Conservation (phyloP, 2,888 invertebrate genomes). For the Zele albiditarsus region DNA sequence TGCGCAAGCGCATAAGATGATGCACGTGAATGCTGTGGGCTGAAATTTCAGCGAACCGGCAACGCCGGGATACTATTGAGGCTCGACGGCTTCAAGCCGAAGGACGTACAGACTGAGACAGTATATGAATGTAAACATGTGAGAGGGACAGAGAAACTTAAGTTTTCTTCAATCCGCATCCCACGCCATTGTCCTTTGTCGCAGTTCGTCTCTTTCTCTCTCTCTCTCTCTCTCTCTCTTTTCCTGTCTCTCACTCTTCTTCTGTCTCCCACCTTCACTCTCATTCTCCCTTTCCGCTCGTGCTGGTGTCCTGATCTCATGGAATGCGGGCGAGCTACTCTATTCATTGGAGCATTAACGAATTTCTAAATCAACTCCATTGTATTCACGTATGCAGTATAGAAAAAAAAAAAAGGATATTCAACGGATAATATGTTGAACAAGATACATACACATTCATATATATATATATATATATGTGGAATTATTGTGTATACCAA, state of each 20-base stretch:
- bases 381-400: conserved; percentile 20
- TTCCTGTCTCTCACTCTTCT: conserved; percentile 34
- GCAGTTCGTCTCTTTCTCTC: conserved; percentile 52
- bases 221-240: conserved; percentile 38
- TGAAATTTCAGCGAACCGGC: conserved; percentile 57
- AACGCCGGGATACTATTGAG: conserved; percentile 57
- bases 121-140: conserved; percentile 25
- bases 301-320: conserved; percentile 46
- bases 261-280: conserved; percentile 45
- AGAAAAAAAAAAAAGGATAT: not conserved
- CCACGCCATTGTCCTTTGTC: conserved; percentile 70
- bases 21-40: conserved; percentile 50
- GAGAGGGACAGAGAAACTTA: conserved; percentile 36
- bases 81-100: conserved; percentile 49
- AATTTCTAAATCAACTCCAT: conserved; percentile 36
- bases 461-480: not conserved
- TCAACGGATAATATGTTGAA: not conserved
- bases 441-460: not conserved
- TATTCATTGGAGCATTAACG: conserved; percentile 38
- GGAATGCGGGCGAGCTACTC: conserved; percentile 52
- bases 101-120: conserved; percentile 30
- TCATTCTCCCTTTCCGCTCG: conserved; percentile 39
- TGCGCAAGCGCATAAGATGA: conserved; percentile 42
- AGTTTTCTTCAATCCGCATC: conserved; percentile 45
- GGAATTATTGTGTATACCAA: not conserved